Evolutionary conservation across 2,797 vertebrate genomes (phyloP).

Genomic region (Chanos chanos): DNA sequence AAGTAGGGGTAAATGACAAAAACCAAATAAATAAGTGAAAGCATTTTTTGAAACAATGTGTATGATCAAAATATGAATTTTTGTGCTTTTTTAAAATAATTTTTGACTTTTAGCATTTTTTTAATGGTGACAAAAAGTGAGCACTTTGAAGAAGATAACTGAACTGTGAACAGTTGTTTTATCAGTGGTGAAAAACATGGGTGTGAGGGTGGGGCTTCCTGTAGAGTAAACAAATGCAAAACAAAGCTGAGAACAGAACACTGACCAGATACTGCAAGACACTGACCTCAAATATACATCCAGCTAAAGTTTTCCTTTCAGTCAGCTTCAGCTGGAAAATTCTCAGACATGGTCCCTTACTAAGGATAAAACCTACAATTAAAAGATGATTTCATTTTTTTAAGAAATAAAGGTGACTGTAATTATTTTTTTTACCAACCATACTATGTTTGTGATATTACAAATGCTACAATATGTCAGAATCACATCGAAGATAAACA

Average conservation of each 20-base stretch:
- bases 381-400: slow-evolving; percentile 21
- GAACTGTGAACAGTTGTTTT: too few relatives aligned
- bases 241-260: slow-evolving; percentile 26
- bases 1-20: too few relatives aligned
- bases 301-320: slow-evolving; percentile 63
- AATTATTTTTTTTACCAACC: slow-evolving; percentile 43
- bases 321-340: slow-evolving; percentile 36
- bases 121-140: too few relatives aligned
- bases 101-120: too few relatives aligned
- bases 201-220: slow-evolving; percentile 37
- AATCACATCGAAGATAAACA: too few relatives aligned
- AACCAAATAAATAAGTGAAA: too few relatives aligned
- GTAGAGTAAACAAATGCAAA: slow-evolving; percentile 51
- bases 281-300: slow-evolving; percentile 41
- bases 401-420: too few relatives aligned
- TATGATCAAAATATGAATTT: too few relatives aligned
- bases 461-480: too few relatives aligned
- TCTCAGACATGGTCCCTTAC: slow-evolving; percentile 58
- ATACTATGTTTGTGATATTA: slow-evolving; percentile 25
- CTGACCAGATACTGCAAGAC: slow-evolving; percentile 28
- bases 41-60: too few relatives aligned
- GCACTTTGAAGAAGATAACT: too few relatives aligned
- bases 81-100: too few relatives aligned
- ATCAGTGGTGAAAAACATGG: slow-evolving; percentile 63
- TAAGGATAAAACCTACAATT: slow-evolving; percentile 50